Conservation (phyloP, 1,140 invertebrate genomes). For the Lordiphosa mommai region DNA sequence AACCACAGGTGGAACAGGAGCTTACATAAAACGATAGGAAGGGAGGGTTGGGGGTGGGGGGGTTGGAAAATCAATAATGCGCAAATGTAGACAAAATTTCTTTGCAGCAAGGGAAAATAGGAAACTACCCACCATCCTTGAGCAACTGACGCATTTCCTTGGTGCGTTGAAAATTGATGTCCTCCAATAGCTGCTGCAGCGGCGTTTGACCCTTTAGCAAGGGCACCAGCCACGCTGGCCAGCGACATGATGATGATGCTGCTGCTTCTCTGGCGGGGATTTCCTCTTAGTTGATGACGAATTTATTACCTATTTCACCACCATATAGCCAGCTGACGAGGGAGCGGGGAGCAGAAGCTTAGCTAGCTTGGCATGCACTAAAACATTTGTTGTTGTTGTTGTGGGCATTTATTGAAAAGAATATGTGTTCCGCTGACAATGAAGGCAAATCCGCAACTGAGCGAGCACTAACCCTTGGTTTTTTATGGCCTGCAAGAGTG, state of each 20-base stretch:
- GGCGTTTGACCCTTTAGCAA: slow-evolving; percentile 85
- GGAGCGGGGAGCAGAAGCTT: background rate
- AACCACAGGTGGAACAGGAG: slow-evolving; percentile 41
- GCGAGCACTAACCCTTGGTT: background rate
- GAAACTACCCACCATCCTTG: slow-evolving; percentile 87
- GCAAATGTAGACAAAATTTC: slow-evolving; percentile 73
- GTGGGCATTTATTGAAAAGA: slow-evolving; percentile 2
- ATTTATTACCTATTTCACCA: slow-evolving; percentile 38
- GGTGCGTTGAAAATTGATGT: slow-evolving; percentile 93
- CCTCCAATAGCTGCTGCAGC: slow-evolving; percentile 91
- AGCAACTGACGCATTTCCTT: slow-evolving; percentile 93
- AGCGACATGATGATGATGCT: slow-evolving; percentile 81
- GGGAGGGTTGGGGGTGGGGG: background rate
- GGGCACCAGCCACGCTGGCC: slow-evolving; percentile 82
- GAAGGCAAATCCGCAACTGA: slow-evolving; percentile 4
- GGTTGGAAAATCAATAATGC: slow-evolving; percentile 66
- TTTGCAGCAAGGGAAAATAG: background rate
- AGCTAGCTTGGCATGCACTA: background rate
- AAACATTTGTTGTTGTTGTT: slow-evolving; percentile 2
- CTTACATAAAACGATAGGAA: slow-evolving; percentile 26
- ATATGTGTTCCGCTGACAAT: background rate
- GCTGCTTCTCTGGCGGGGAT: background rate
- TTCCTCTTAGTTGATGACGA: slow-evolving; percentile 28
- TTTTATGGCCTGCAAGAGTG: background rate
- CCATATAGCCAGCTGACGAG: slow-evolving; percentile 1